These are phyloP conservation scores for Galleria mellonella DNA, from an alignment of 1,140 invertebrate species.

Conservation along the genomic window DNA sequence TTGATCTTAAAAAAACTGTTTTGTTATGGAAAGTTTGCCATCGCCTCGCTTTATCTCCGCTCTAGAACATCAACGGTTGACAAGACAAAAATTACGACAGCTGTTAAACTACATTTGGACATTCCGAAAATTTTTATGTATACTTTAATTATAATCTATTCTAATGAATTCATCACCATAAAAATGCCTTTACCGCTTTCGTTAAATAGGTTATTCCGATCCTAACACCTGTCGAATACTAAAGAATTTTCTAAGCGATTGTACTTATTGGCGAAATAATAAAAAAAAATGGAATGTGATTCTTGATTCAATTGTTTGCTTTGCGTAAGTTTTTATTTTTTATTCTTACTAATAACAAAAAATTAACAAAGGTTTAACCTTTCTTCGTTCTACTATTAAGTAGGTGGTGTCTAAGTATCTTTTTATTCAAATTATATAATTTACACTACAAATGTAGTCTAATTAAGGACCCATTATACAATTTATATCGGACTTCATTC, in stretches of 20 bases:
- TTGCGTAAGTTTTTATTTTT: no score
- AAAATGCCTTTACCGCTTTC: constrained; percentile 7
- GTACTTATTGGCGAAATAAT: neutral
- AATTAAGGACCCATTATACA: no score
- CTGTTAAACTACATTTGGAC: constrained; percentile 10
- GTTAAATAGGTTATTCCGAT: constrained; percentile 5
- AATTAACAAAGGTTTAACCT: no score
- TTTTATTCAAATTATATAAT: no score
- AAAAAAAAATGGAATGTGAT: no score
- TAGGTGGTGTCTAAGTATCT: no score
- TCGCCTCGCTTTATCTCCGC: neutral
- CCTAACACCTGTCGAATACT: constrained; percentile 4
- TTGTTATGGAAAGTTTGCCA: neutral
- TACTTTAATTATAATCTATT: constrained; percentile 11
- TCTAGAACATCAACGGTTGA: constrained; percentile 1
- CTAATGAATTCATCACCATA: constrained; percentile 16
- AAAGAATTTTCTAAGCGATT: constrained; percentile 1
- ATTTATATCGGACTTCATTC: no score
- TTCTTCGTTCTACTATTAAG: no score
- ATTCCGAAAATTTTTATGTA: constrained; percentile 5
- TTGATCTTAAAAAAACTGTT: no score
- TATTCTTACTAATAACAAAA: no score
- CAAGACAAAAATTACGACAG: constrained; percentile 7
- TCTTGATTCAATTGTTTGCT: no score
- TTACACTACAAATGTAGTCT: no score